A percentile compares a stretch with the other conserved stretches of the same genome.
These are phyloP conservation scores for Caloenas nicobarica DNA, from an alignment of 2,113 vertebrate species.

Conservation along the genomic window DNA sequence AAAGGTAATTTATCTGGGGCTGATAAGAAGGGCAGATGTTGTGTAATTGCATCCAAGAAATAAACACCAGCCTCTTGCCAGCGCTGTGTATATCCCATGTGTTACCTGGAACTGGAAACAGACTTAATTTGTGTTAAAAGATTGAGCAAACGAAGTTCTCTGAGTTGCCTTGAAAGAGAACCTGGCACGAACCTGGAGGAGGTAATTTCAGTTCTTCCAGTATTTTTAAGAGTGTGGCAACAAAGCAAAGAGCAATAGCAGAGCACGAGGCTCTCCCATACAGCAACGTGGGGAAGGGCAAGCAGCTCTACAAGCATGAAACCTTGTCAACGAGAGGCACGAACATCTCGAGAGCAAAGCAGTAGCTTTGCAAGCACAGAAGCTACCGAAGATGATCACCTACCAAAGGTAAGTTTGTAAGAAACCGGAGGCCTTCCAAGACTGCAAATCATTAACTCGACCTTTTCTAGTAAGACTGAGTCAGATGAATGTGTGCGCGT, in stretches of 20 bases:
- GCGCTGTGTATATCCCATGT: neutral
- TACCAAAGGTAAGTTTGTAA: neutral
- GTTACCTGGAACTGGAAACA: slow-evolving; percentile 22
- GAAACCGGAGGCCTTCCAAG: neutral
- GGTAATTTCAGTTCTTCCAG: neutral
- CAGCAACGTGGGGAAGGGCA: fast-evolving
- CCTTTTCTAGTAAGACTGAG: neutral
- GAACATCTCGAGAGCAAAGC: neutral
- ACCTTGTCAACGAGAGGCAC: fast-evolving
- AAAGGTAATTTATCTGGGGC: neutral
- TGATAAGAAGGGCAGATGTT: neutral
- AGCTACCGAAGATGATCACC: neutral
- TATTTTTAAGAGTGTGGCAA: neutral
- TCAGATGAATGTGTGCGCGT: fast-evolving
- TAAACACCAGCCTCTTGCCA: slow-evolving; percentile 21
- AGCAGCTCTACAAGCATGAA: neutral
- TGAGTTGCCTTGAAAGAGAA: neutral
- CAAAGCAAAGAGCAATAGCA: neutral
- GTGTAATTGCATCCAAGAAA: neutral
- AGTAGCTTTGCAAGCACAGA: neutral
- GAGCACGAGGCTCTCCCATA: fast-evolving
- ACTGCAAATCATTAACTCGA: neutral
- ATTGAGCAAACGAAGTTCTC: neutral
- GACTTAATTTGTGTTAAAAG: neutral
- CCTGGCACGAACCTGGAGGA: neutral